These are phyloP conservation scores for Caenorhabditis wallacei DNA, from an alignment of 2,888 invertebrate genomes.

Conservation along the genomic window DNA sequence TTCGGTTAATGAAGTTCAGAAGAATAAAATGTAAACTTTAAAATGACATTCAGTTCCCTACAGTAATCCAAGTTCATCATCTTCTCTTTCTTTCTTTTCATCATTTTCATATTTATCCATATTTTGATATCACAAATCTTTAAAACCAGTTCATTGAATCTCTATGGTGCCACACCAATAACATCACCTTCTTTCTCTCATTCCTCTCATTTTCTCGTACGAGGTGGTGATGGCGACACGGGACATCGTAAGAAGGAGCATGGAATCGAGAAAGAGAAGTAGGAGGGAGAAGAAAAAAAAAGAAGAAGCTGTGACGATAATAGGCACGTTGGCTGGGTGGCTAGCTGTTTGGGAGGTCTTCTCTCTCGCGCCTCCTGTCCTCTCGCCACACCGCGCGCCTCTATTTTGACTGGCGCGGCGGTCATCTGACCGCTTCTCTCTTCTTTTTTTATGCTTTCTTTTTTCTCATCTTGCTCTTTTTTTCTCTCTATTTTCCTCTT, in stretches of 20 bases:
- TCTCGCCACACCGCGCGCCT: constrained; percentile 37
- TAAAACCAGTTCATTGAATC: not conserved
- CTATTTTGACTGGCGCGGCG: constrained; percentile 53
- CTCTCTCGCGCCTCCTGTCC: constrained; percentile 2
- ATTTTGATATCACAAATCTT: not conserved
- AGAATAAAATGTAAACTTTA: too few species aligned
- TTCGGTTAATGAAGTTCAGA: too few species aligned
- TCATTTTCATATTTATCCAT: not conserved
- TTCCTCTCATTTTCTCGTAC: constrained; percentile 25
- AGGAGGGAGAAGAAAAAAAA: constrained; percentile 25
- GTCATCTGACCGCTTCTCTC: constrained; percentile 44
- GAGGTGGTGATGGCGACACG: constrained; percentile 44
- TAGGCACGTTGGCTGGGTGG: constrained; percentile 33
- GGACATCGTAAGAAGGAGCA: constrained; percentile 24
- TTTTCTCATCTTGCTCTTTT: constrained; percentile 14
- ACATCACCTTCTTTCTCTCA: constrained; percentile 16
- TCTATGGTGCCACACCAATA: constrained; percentile 18
- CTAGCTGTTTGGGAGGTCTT: constrained; percentile 42
- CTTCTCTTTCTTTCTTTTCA: not conserved
- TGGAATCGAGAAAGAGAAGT: constrained; percentile 19
- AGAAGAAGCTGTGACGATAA: constrained; percentile 46
- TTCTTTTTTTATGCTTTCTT: constrained; percentile 24
- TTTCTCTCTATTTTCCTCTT: not conserved
- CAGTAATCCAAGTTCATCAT: not conserved
- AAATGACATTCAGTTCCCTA: too few species aligned